Percentiles rank a stretch among this genome's conserved stretches.
These are phyloP conservation scores for Zaprionus vittiger DNA, from an alignment of 1,140 invertebrate genomes.

Conservation along the genomic window DNA sequence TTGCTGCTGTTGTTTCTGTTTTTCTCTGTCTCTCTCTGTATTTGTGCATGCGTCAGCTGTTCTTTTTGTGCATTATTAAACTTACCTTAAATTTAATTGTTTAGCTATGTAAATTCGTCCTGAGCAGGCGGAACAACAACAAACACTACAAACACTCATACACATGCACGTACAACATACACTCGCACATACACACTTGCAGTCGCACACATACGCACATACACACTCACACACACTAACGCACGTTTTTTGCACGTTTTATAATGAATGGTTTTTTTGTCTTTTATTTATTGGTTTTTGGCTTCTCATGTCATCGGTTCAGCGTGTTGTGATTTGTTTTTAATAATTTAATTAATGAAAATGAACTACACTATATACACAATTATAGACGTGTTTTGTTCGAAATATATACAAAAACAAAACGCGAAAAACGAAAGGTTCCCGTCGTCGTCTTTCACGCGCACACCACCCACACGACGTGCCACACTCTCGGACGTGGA, in stretches of 20 bases:
- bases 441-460: constrained; percentile 57
- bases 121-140: constrained; percentile 33
- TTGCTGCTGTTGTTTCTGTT: constrained; percentile 21
- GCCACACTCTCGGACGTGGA: constrained; percentile 53
- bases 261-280: constrained; percentile 60
- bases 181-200: constrained; percentile 21
- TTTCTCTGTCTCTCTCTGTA: constrained; percentile 2
- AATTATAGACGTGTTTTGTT: constrained; percentile 52
- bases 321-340: constrained; percentile 13
- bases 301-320: constrained; percentile 59
- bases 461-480: constrained; percentile 58
- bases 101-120: constrained; percentile 67
- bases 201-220: neutral
- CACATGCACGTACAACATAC: constrained; percentile 35
- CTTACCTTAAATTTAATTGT: constrained; percentile 65
- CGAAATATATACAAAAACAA: constrained; percentile 76
- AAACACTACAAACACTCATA: constrained; percentile 33
- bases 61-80: constrained; percentile 38
- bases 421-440: constrained; percentile 66
- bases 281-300: constrained; percentile 45
- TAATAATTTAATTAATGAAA: constrained; percentile 37
- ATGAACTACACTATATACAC: constrained; percentile 67
- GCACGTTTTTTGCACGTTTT: constrained; percentile 57
- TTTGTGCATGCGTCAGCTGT: constrained; percentile 63
- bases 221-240: constrained; percentile 37